Evolutionary conservation across 1,140 invertebrate species (phyloP), one percentile per base, ranked within the genome.

Genomic region (Drosophila arawakana): DNA sequence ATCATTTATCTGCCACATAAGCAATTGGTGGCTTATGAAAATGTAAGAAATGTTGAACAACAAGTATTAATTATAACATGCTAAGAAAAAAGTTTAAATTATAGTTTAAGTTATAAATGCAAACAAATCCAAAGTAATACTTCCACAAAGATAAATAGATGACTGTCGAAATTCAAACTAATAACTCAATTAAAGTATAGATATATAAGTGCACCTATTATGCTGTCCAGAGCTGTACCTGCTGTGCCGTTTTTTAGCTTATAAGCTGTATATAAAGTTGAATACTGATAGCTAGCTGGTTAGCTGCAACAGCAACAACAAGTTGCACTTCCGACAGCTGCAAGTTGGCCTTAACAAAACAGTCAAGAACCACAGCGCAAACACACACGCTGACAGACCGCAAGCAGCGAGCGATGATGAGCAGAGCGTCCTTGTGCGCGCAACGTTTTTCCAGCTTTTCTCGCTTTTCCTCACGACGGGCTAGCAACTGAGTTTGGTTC

Each of bases 291-390:
- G 69, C 63, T 61, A 62, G 59, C 47, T 35, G 47, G 11, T 25
- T 41, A 60, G 34, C 76, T 58, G 74, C 43, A 59, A 52, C 59
- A 71, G 63, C 73, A 71, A 71, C 73, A 75, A 79, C 76, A 75
- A 80, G 83, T 80, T 82, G 76, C 76, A 74, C 83, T 86, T 86
- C 73, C 83, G 79, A 57, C 80, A 65, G 63, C 68, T 72, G 76
- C 69, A 73, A 77, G 69, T 67, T 78, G 81, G 67, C 62, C 81
- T 76, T 78, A 65, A n/a, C 21, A 43, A 11, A 11, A 54, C 35
- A 21, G 18, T 7, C 46, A 41, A 34, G 37, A 58, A 34, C 9
- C 8, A 30, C 7, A n/a, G 2, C 25, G 34, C n/a, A 34, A 1
- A 10, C 9, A 41, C 9, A 10, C 46, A 62, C 21, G n/a, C 41